phyloP scores from a whole-genome alignment of 2,888 invertebrate genomes.

The Aphidoletes aphidimyza region DNA sequence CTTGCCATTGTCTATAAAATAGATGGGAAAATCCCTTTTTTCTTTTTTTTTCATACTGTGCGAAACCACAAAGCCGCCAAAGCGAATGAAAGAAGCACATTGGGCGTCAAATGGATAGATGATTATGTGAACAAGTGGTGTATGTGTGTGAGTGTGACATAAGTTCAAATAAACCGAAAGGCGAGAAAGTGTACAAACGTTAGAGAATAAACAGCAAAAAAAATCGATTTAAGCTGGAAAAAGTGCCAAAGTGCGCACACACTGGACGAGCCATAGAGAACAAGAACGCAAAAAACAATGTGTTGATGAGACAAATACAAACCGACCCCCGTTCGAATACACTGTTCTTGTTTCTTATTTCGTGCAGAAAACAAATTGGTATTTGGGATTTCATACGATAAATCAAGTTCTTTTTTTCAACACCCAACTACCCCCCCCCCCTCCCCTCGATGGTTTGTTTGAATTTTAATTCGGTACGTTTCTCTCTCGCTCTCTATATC shows the following conservation, averaged over 20 bases:
- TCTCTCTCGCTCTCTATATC: too few relatives aligned
- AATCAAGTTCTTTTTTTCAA: not conserved
- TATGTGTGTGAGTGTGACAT: not conserved
- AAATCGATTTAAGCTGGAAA: constrained; percentile 26
- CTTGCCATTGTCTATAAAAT: not conserved
- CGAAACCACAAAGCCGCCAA: not conserved
- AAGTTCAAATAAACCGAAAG: not conserved
- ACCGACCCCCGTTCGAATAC: too few relatives aligned
- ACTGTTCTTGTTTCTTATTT: too few relatives aligned
- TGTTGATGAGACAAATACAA: too few relatives aligned
- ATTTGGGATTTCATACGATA: not conserved
- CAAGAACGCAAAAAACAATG: too few relatives aligned
- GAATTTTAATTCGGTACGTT: too few relatives aligned
- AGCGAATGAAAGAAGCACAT: not conserved
- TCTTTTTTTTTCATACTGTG: not conserved
- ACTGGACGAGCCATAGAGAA: not conserved
- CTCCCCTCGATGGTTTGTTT: too few relatives aligned
- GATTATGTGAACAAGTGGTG: not conserved
- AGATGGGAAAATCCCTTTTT: not conserved
- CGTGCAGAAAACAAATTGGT: not conserved
- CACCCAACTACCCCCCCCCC: too few relatives aligned
- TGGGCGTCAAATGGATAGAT: not conserved
- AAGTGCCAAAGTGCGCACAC: not conserved
- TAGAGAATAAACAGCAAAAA: not conserved
- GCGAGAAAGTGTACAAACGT: constrained; percentile 3